phyloP scores from a whole-genome alignment of 2,797 vertebrate genomes.

The Manis pentadactyla region DNA sequence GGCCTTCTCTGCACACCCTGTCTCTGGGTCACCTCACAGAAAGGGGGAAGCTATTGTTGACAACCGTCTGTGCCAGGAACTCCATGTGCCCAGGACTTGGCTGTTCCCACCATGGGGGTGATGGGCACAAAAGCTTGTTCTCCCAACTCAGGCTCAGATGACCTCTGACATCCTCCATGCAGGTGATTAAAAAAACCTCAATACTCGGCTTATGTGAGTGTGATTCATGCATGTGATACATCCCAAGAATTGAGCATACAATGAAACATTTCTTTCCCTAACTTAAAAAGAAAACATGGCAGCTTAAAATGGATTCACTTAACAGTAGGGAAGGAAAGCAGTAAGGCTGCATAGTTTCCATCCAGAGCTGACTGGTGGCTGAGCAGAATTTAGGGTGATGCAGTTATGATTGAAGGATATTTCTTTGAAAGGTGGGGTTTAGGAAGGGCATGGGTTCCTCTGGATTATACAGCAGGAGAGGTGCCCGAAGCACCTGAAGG shows the following conservation, averaged over 20 bases:
- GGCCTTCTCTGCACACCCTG: slow-evolving; percentile 33
- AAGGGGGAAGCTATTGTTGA: not conserved
- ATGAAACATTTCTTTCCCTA: slow-evolving; percentile 55
- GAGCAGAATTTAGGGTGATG: not conserved
- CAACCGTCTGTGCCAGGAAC: not conserved
- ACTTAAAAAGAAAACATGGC: not conserved
- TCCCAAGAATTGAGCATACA: slow-evolving; percentile 17
- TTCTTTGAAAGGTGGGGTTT: not conserved
- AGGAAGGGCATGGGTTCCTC: not conserved
- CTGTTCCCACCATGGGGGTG: not conserved
- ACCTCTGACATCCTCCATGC: not conserved
- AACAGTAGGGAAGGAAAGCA: not conserved
- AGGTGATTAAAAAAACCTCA: slow-evolving; percentile 35
- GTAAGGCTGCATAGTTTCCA: not conserved
- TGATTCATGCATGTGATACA: not conserved
- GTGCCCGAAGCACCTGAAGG: not conserved
- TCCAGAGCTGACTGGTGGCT: not conserved
- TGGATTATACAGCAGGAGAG: not conserved
- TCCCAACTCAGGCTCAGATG: not conserved
- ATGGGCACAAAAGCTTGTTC: not conserved
- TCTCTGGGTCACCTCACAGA: not conserved
- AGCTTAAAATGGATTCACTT: slow-evolving; percentile 56
- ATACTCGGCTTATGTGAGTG: not conserved
- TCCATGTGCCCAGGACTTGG: not conserved
- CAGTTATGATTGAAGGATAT: not conserved